Evolutionary conservation across 2,888 invertebrate species (phyloP).

Genomic region (Epistrophe eligans): DNA sequence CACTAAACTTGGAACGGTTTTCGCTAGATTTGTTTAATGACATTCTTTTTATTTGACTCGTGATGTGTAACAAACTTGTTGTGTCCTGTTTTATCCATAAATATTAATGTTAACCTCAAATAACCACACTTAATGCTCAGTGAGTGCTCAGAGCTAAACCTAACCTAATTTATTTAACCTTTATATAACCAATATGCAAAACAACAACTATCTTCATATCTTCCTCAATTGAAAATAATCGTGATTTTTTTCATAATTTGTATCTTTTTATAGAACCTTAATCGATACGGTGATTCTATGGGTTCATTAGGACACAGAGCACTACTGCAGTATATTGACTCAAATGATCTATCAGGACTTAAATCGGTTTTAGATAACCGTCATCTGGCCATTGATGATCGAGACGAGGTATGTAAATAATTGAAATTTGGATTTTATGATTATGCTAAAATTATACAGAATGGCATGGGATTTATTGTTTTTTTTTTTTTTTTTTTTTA

Average conservation of each 20-base stretch:
- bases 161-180: constrained; percentile 21
- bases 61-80: neutral
- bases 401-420: constrained; percentile 90
- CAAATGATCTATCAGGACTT: constrained; percentile 91
- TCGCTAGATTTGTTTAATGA: constrained; percentile 19
- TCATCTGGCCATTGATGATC: constrained; percentile 92
- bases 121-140: neutral
- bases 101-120: neutral
- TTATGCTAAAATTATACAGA: neutral
- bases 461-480: no score
- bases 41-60: constrained; percentile 9
- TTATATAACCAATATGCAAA: constrained; percentile 4
- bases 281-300: constrained; percentile 94
- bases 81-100: neutral
- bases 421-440: neutral
- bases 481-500: constrained; percentile 84
- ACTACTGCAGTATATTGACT: constrained; percentile 91
- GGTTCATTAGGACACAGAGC: constrained; percentile 94
- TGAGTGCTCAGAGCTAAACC: neutral
- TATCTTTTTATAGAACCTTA: constrained; percentile 88
- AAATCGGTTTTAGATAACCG: constrained; percentile 93
- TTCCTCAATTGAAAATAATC: constrained; percentile 2
- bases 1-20: constrained; percentile 29
- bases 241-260: constrained; percentile 4
- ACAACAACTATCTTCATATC: neutral